phyloP scores from a whole-genome alignment of 35 echinoderm and acorn worm species.

The Patiria miniata region DNA sequence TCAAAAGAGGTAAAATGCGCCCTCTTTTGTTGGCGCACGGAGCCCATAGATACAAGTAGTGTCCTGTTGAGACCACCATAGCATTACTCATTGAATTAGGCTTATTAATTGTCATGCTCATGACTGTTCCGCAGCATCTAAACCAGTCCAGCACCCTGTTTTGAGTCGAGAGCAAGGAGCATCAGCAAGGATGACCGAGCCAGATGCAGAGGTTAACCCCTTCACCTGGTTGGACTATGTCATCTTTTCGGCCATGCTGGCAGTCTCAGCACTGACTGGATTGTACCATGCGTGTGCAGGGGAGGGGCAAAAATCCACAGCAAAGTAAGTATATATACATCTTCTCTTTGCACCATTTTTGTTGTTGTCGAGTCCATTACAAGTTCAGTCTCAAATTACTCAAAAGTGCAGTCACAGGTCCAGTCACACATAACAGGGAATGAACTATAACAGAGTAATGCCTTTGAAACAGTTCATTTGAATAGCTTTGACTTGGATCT shows the following conservation, averaged over 20 bases:
- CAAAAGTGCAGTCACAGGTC: background rate
- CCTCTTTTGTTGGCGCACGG: too few relatives aligned
- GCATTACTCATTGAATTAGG: too few relatives aligned
- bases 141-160: background rate
- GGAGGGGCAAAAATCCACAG: slow-evolving; percentile 87
- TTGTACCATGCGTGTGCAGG: slow-evolving; percentile 91
- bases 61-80: too few relatives aligned
- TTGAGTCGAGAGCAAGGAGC: background rate
- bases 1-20: too few relatives aligned
- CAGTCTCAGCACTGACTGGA: slow-evolving; percentile 77
- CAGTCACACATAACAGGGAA: too few relatives aligned
- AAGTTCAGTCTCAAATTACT: too few relatives aligned
- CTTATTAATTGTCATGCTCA: too few relatives aligned
- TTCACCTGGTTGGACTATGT: slow-evolving; percentile 81
- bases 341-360: background rate
- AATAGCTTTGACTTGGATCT: background rate
- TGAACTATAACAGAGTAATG: too few relatives aligned
- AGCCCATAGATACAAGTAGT: too few relatives aligned
- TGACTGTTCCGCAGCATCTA: too few relatives aligned
- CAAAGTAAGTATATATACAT: slow-evolving; percentile 65
- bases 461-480: too few relatives aligned
- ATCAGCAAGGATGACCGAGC: background rate
- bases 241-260: slow-evolving; percentile 79
- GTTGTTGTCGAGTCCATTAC: background rate
- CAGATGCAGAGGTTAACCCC: background rate